phyloP scores from a whole-genome alignment of 2,797 vertebrate genomes.

The Trematomus bernacchii region DNA sequence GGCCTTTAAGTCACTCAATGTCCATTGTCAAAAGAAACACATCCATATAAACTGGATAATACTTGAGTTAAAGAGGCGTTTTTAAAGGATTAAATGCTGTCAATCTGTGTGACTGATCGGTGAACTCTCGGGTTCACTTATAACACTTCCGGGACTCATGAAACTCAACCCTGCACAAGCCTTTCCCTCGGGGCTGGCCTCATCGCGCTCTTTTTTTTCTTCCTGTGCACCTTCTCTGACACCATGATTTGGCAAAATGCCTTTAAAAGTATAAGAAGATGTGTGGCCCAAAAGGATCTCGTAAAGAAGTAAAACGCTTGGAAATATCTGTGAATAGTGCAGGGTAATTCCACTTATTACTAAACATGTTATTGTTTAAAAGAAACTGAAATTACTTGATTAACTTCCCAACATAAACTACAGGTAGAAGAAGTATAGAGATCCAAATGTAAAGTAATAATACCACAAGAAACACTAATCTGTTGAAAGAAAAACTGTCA shows the following conservation, averaged over 20 bases:
- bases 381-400: not conserved
- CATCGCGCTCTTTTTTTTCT: not conserved
- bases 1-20: not conserved
- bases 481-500: no score
- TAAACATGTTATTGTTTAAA: not conserved
- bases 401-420: not conserved
- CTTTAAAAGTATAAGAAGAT: not conserved
- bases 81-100: conserved; percentile 33
- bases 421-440: no score
- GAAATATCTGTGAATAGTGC: not conserved
- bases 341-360: not conserved
- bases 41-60: not conserved
- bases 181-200: conserved; percentile 65
- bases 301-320: not conserved
- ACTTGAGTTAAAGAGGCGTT: not conserved
- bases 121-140: conserved; percentile 78
- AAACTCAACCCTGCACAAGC: conserved; percentile 73
- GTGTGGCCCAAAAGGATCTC: no score
- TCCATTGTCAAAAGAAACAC: not conserved
- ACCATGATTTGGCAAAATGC: conserved; percentile 45
- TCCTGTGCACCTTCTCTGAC: conserved; percentile 43
- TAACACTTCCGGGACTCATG: conserved; percentile 75
- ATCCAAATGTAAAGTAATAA: not conserved
- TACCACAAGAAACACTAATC: not conserved
- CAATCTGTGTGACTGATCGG: conserved; percentile 78